Evolutionary conservation across 2,888 invertebrate genomes (phyloP), one percentile per base, ranked within the genome.

Genomic region (Mesorhabditis spiculigera): DNA sequence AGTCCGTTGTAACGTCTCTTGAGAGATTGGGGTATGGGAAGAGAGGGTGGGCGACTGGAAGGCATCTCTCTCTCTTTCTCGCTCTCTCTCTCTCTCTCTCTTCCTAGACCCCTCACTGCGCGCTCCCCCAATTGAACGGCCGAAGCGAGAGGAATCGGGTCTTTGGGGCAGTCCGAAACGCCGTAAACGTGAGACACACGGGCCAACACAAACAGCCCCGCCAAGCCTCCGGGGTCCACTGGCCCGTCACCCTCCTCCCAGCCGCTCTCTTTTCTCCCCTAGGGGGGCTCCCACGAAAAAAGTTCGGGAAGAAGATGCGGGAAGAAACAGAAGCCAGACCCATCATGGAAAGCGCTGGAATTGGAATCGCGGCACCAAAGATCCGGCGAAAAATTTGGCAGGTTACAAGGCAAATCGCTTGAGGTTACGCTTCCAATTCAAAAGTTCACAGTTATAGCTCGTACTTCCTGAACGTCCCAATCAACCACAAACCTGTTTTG

Each of bases 251-350:
- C 28, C 28, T 28, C 28, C 28, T 28, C 28, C 28, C 28, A 28
- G 28, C 28, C 28, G 28, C 58, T 50, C 58, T 50, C 58, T 50
- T 50, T 50, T 50, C 10, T 13, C 8, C n/a, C 10, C n/a, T 50
- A 13, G 58, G 58, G n/a, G 58, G 58, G 58, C 58, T 13, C 10
- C 58, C n/a, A 50, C n/a, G 58, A 50, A 50, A 50, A 13, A n/a
- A 50, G 58, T n/a, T n/a, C 58, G 58, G 58, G 58, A 50, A 50
- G n/a, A n/a, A 28, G n/a, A 13, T 50, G 58, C n/a, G n/a, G 58
- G 8, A n/a, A 13, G 58, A n/a, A 50, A 50, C n/a, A 13, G 58
- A 13, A 50, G 58, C n/a, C 58, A 50, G 8, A 10, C 8, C 58
- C 8, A 50, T 10, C n/a, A n/a, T 50, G 8, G 58, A 50, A 50